These are phyloP conservation scores for Tethya wilhelma DNA, from an alignment of 37 sponge, comb jelly and placozoan genomes.

Conservation along the genomic window DNA sequence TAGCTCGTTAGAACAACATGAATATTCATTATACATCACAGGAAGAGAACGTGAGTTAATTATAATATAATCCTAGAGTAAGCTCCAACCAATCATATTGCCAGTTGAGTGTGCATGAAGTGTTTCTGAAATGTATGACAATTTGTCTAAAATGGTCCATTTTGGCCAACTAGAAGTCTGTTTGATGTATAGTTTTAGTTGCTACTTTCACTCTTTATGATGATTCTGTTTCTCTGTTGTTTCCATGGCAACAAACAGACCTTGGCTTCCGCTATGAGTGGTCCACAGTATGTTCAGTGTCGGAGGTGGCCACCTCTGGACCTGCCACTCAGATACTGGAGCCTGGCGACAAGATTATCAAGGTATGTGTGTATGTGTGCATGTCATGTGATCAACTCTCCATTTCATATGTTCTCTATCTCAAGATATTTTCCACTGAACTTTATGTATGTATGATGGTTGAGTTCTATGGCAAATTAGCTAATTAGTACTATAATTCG, in stretches of 20 bases:
- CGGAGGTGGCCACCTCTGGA: conserved; percentile 41
- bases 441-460: background rate
- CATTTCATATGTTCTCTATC: no score
- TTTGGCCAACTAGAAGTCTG: background rate
- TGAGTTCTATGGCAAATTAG: background rate
- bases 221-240: background rate
- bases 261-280: conserved; percentile 69
- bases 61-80: background rate
- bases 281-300: conserved; percentile 37
- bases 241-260: conserved; percentile 32
- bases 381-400: background rate
- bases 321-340: conserved; percentile 65
- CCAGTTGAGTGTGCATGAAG: background rate
- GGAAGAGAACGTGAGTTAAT: conserved; percentile 41
- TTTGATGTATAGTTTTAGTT: background rate
- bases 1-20: conserved; percentile 21
- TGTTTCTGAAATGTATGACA: background rate
- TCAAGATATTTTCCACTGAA: no score
- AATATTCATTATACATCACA: conserved; percentile 66
- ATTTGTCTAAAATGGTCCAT: no score
- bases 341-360: conserved; percentile 64
- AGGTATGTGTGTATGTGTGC: conserved; percentile 24
- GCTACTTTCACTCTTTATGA: background rate
- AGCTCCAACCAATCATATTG: background rate
- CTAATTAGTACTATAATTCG: background rate